Conservation (phyloP, 2,797 vertebrate genomes). For the Scolopax rusticola region DNA sequence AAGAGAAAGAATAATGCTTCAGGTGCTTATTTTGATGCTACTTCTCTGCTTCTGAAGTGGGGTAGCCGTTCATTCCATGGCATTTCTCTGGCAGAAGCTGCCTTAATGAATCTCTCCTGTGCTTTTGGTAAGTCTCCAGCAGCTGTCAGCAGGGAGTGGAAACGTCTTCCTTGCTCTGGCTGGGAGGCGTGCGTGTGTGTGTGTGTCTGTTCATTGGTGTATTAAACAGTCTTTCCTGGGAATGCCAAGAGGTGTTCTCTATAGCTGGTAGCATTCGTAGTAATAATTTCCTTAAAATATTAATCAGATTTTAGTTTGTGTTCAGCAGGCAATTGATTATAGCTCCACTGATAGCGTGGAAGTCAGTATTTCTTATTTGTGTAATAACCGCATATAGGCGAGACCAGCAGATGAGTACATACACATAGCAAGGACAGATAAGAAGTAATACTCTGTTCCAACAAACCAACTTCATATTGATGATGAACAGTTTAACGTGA, state of each 20-base stretch:
- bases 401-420: background rate
- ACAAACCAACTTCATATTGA: accelerated
- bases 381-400: background rate
- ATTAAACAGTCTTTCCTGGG: background rate
- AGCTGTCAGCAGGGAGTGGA: background rate
- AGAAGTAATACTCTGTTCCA: background rate
- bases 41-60: background rate
- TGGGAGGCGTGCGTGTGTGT: background rate
- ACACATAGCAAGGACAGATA: background rate
- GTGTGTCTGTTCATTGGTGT: background rate
- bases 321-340: background rate
- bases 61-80: background rate
- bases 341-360: background rate
- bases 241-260: background rate
- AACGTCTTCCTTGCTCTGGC: background rate
- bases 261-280: background rate
- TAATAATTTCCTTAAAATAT: background rate
- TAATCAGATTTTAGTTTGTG: background rate
- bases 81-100: background rate
- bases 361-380: background rate
- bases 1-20: background rate
- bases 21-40: background rate
- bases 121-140: background rate
- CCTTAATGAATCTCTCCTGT: background rate
- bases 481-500: accelerated